These are phyloP conservation scores for Lamproptera curius DNA, from an alignment of 2,888 invertebrate species.

Conservation along the genomic window DNA sequence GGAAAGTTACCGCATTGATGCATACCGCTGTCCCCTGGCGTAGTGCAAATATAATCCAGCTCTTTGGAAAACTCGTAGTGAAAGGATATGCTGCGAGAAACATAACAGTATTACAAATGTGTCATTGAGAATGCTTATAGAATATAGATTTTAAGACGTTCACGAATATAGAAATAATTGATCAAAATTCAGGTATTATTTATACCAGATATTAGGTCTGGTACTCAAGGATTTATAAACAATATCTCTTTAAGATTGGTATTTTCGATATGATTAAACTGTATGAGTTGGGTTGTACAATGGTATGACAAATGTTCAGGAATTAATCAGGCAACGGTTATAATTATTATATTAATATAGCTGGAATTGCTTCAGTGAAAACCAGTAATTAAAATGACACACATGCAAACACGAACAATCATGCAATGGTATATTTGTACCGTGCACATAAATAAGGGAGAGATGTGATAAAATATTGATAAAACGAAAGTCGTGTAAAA, in stretches of 20 bases:
- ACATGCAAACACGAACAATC: constrained; percentile 32
- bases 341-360: too few species aligned
- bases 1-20: constrained; percentile 92
- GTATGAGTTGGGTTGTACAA: not conserved
- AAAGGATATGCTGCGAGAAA: constrained; percentile 80
- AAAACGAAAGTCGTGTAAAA: constrained; percentile 31
- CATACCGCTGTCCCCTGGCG: constrained; percentile 96
- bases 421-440: constrained; percentile 30
- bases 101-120: too few species aligned
- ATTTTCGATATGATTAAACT: not conserved
- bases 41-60: constrained; percentile 98
- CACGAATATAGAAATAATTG: too few species aligned
- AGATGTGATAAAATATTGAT: constrained; percentile 33
- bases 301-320: constrained; percentile 11
- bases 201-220: too few species aligned
- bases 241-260: too few species aligned
- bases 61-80: constrained; percentile 93
- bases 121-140: too few species aligned
- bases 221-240: too few species aligned
- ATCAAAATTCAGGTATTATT: too few species aligned
- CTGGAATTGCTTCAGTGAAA: constrained; percentile 5
- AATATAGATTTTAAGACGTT: too few species aligned
- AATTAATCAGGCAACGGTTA: too few species aligned
- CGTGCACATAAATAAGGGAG: constrained; percentile 36
- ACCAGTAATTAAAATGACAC: constrained; percentile 8